A percentile compares a stretch with the other conserved stretches of the same genome.
Conservation (phyloP, 1,140 invertebrate species). For the Penaeus chinensis region DNA sequence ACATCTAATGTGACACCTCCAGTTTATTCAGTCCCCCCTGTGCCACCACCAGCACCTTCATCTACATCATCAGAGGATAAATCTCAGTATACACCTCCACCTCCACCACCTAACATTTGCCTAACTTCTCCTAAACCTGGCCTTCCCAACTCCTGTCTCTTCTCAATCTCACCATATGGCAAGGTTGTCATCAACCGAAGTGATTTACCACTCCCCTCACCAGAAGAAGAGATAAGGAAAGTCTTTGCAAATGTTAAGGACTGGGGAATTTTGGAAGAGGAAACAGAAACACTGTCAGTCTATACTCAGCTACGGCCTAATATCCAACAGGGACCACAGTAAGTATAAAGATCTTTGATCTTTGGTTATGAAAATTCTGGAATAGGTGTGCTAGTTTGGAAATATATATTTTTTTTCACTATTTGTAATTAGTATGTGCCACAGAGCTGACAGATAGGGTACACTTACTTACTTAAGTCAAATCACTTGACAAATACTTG, state of each 20-base stretch:
- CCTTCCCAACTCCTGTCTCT: slow-evolving; percentile 24
- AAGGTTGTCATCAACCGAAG: slow-evolving; percentile 59
- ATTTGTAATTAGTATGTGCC: too few relatives aligned
- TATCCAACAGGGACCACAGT: slow-evolving; percentile 63
- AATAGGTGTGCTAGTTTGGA: too few relatives aligned
- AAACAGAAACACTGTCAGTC: slow-evolving; percentile 54
- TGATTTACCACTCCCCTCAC: slow-evolving; percentile 51
- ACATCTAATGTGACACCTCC: slow-evolving; percentile 13
- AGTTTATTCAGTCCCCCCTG: slow-evolving; percentile 15
- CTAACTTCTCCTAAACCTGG: background rate
- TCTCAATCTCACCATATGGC: slow-evolving; percentile 55
- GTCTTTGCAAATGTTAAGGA: slow-evolving; percentile 55
- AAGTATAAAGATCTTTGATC: slow-evolving; percentile 21
- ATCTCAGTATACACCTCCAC: background rate
- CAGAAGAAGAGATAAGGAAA: slow-evolving; percentile 57
- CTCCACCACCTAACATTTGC: slow-evolving; percentile 2
- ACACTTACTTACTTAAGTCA: background rate
- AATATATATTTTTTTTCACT: too few relatives aligned
- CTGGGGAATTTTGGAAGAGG: slow-evolving; percentile 55
- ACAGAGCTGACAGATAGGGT: background rate
- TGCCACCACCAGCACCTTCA: slow-evolving; percentile 47
- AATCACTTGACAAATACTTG: background rate
- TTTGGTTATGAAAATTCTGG: too few relatives aligned
- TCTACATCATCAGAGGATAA: slow-evolving; percentile 11
- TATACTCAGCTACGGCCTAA: slow-evolving; percentile 62